These are phyloP conservation scores for Xenopus laevis DNA, from an alignment of 2,113 vertebrate genomes.

Conservation along the genomic window DNA sequence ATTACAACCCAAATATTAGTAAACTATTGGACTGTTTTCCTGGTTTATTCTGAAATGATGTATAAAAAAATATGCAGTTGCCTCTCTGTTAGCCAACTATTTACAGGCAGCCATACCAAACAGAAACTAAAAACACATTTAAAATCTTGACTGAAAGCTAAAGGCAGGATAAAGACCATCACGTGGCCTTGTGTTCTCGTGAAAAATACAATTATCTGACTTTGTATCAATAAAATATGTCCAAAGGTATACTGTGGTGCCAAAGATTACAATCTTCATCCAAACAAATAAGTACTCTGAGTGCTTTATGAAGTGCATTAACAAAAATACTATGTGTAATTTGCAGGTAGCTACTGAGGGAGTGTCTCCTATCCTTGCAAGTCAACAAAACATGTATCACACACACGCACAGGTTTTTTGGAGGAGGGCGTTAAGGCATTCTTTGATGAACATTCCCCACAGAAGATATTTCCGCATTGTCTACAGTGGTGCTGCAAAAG, in stretches of 20 bases:
- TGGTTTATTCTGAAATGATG: conserved; percentile 68
- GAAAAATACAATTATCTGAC: conserved; percentile 72
- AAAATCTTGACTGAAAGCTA: conserved; percentile 54
- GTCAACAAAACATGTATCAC: conserved; percentile 88
- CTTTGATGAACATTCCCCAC: conserved; percentile 87
- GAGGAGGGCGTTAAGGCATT: conserved; percentile 93
- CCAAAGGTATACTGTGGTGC: conserved; percentile 65
- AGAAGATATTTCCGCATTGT: conserved; percentile 98
- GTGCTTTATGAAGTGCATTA: conserved; percentile 72
- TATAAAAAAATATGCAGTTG: conserved; percentile 75
- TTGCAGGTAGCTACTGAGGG: conserved; percentile 50
- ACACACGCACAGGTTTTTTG: conserved; percentile 96
- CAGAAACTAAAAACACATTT: conserved; percentile 59
- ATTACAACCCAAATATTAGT: conserved; percentile 31
- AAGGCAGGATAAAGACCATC: conserved; percentile 59
- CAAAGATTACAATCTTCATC: conserved; percentile 68
- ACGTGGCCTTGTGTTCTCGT: conserved; percentile 61
- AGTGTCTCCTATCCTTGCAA: conserved; percentile 79
- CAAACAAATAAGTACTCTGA: conserved; percentile 67
- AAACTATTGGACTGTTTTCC: conserved; percentile 53
- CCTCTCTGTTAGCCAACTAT: conserved; percentile 73
- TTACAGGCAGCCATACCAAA: conserved; percentile 67
- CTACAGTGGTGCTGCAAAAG: conserved; percentile 90
- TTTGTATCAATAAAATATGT: conserved; percentile 64
- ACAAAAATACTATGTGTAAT: conserved; percentile 67